Evolutionary conservation across 2,888 invertebrate species (phyloP), one percentile per base, ranked within the genome.

Genomic region (Ctenicera cuprea): DNA sequence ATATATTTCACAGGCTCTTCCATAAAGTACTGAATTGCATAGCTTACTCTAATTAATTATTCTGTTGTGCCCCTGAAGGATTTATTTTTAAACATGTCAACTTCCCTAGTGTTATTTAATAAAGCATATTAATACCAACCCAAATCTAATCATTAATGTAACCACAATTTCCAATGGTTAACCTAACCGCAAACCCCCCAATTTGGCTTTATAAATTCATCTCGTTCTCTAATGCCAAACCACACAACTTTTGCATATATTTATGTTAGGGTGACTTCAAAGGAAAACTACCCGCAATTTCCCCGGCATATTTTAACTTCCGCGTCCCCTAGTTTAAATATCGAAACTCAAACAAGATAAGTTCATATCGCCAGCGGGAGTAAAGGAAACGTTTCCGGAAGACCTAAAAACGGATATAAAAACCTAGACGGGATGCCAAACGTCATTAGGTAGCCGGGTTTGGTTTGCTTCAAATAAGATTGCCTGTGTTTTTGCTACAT

Each of bases 401-500:
- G 38, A 50, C n/a, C 37, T 43, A 57, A 67, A 67, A 67, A 67
- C 54, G 30, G 22, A 18, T 45, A 37, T 57, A 67, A 54, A 59
- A 54, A 67, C 26, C 20, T 37, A 30, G 59, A 59, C 43, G 57
- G 30, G 26, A 67, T 67, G 67, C 57, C 67, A 67, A 67, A 67
- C 59, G 57, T 59, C 59, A 59, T 67, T 67, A 67, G 57, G 38
- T 66, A 66, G 50, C 52, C 50, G 18, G 26, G 65, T 54, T 66
- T 66, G 38, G 67, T 65, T 65, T 65, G 54, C 8, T 59, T 33
- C 18, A 26, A 59, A 67, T 57, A 67, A 67, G 57, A 67, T 67
- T 67, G 67, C 65, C 26, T n/a, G 20, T 22, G 50, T 65, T 65
- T 65, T 65, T 65, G 37, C 14, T 20, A 22, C 45, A 43, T 26